phyloP scores from a whole-genome alignment of 2,888 invertebrate genomes.

The Leptarthrus brevirostris region DNA sequence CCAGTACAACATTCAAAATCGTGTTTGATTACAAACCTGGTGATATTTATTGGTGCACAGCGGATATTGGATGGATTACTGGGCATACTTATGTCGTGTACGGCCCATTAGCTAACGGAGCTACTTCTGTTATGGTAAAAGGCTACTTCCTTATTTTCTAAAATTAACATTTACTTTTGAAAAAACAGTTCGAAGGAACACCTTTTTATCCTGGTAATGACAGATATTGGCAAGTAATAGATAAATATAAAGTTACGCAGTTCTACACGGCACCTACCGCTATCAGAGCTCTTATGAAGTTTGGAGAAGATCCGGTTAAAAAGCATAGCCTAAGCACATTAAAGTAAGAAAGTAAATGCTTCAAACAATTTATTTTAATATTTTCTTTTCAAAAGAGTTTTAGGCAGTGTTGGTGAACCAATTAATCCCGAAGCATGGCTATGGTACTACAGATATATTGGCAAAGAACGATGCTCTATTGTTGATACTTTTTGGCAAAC shows the following conservation, averaged over 20 bases:
- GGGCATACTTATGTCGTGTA: conserved; percentile 94
- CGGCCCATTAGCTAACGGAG: conserved; percentile 92
- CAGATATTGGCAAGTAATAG: conserved; percentile 92
- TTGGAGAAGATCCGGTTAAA: conserved; percentile 85
- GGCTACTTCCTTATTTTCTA: neutral
- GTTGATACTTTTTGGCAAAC: conserved; percentile 99
- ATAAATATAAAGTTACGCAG: conserved; percentile 94
- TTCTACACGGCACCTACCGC: conserved; percentile 99
- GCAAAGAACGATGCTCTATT: conserved; percentile 86
- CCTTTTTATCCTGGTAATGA: conserved; percentile 95
- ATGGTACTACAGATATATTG: conserved; percentile 91
- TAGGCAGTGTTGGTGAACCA: conserved; percentile 98
- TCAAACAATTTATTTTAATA: conserved; percentile 1
- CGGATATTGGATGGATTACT: conserved; percentile 97
- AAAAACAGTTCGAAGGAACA: conserved; percentile 90
- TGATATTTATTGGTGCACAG: conserved; percentile 93
- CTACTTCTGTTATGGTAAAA: conserved; percentile 92
- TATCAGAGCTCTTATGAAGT: conserved; percentile 95
- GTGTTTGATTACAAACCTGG: conserved; percentile 91
- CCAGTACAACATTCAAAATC: conserved; percentile 93
- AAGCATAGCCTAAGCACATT: conserved; percentile 70
- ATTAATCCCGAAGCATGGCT: conserved; percentile 98
- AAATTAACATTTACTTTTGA: conserved; percentile 45
- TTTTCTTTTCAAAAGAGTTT: conserved; percentile 70
- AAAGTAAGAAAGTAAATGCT: conserved; percentile 61